phyloP scores from a whole-genome alignment of 1,140 invertebrate genomes.

The Eueides isabella region DNA sequence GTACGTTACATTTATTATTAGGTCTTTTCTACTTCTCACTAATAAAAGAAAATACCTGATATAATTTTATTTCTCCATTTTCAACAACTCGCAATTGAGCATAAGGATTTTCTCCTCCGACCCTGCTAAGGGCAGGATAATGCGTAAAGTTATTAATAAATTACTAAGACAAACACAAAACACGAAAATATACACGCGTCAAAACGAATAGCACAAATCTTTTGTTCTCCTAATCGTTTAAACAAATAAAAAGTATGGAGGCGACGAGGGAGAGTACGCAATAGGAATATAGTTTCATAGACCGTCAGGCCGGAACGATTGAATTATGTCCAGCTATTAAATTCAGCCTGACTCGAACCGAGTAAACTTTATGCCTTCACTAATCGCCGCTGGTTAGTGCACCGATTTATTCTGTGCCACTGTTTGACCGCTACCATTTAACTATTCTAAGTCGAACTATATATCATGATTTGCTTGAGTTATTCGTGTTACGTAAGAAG shows the following conservation, averaged over 20 bases:
- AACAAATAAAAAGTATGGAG: neutral
- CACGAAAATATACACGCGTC: neutral
- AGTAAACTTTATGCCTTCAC: conserved; percentile 54
- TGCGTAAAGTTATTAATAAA: neutral
- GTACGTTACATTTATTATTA: too few species aligned
- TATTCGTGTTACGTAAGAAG: neutral
- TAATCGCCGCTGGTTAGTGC: conserved; percentile 50
- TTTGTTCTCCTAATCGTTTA: neutral
- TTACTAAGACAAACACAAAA: neutral
- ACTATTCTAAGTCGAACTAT: conserved; percentile 31
- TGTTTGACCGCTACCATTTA: conserved; percentile 37
- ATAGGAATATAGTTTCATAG: conserved; percentile 66
- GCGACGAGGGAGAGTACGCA: conserved; percentile 41
- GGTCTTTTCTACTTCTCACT: too few species aligned
- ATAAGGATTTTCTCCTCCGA: too few species aligned
- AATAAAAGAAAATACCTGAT: too few species aligned
- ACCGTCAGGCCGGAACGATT: conserved; percentile 68
- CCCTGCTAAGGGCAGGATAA: too few species aligned
- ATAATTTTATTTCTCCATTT: too few species aligned
- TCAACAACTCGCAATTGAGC: too few species aligned
- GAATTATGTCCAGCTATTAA: conserved; percentile 75
- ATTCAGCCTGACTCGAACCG: conserved; percentile 52
- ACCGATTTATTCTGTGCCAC: conserved; percentile 51
- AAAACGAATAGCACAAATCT: neutral
- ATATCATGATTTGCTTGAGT: conserved; percentile 19